A percentile compares a stretch with the other conserved stretches of the same genome.
Evolutionary conservation across 1,140 invertebrate genomes (phyloP).

Genomic region (Oncopodura yosiiana): DNA sequence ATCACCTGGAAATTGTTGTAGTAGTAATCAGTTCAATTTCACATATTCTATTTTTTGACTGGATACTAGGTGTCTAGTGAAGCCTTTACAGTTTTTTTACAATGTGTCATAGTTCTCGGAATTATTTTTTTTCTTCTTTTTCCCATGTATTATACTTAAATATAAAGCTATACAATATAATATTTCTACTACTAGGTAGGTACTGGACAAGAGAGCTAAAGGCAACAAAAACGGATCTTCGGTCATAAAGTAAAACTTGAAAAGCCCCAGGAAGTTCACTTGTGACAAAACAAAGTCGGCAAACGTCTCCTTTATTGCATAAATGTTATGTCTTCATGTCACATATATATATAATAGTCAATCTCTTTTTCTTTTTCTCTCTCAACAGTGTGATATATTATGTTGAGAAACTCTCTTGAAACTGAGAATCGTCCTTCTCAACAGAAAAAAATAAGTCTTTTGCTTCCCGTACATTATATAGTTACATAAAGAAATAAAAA

Average conservation of each 20-base stretch:
- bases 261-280: conserved; percentile 28
- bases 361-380: not conserved
- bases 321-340: conserved; percentile 2
- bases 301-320: conserved; percentile 24
- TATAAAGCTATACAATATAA: not conserved
- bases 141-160: not conserved
- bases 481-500: no score
- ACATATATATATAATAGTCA: not conserved
- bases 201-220: not conserved
- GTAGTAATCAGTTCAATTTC: no score
- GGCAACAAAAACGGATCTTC: conserved; percentile 21
- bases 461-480: no score
- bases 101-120: conserved; percentile 18
- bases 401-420: no score
- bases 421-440: no score
- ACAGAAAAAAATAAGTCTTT: no score
- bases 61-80: conserved; percentile 11
- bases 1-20: no score
- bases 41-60: no score
- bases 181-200: not conserved
- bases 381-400: no score
- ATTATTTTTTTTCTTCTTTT: conserved; percentile 2
- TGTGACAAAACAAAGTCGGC: conserved; percentile 25
- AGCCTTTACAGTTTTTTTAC: no score
- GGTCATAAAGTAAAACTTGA: no score